Percentiles rank a stretch among this genome's conserved stretches.
phyloP scores from a whole-genome alignment of 2,888 invertebrate genomes.

The Microchrysa polita region DNA sequence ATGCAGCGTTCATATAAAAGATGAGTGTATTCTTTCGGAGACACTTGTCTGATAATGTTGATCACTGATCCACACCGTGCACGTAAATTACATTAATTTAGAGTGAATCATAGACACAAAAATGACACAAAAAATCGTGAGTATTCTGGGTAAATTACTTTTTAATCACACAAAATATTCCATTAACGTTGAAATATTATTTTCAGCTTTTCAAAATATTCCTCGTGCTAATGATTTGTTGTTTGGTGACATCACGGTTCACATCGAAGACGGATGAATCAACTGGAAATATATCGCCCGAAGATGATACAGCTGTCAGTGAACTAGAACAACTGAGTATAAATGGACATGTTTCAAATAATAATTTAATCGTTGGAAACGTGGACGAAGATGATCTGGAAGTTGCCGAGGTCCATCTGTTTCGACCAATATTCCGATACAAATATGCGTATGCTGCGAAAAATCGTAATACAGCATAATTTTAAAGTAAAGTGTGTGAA shows the following conservation, averaged over 20 bases:
- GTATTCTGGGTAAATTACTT: neutral
- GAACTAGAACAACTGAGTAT: neutral
- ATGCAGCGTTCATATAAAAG: no score
- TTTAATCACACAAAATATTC: neutral
- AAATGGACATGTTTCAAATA: neutral
- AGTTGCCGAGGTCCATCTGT: slow-evolving; percentile 35
- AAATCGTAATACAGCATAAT: neutral
- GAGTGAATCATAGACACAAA: neutral
- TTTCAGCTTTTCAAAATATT: slow-evolving; percentile 1
- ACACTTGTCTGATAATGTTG: no score
- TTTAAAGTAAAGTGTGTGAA: no score
- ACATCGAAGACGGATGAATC: neutral
- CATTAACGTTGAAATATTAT: neutral
- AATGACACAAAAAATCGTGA: neutral
- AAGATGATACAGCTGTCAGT: neutral
- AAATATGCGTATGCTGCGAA: slow-evolving; percentile 16
- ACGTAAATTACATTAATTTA: no score
- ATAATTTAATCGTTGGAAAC: neutral
- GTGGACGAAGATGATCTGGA: slow-evolving; percentile 16
- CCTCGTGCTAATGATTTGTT: neutral
- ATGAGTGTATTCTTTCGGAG: no score
- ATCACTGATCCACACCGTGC: no score
- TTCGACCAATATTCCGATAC: slow-evolving; percentile 35
- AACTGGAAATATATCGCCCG: neutral
- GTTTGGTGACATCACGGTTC: neutral